These are phyloP conservation scores for Eupithecia exiguata DNA, from an alignment of 2,888 invertebrate species.

Conservation along the genomic window DNA sequence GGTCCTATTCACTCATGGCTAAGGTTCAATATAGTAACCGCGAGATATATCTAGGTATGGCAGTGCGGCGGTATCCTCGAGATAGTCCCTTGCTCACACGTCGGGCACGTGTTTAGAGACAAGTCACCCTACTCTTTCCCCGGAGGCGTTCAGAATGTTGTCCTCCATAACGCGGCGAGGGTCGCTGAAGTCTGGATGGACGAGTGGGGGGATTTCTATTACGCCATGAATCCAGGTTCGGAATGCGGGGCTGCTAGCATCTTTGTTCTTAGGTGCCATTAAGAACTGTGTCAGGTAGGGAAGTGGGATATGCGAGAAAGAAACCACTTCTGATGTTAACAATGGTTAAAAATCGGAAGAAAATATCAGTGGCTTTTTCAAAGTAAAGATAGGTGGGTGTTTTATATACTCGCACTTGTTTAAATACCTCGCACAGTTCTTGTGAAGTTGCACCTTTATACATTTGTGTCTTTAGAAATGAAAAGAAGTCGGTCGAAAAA, in stretches of 20 bases:
- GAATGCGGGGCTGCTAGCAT: constrained; percentile 53
- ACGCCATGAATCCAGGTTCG: constrained; percentile 99
- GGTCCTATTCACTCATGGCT: not conserved
- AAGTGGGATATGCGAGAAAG: not conserved
- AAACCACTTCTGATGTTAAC: not conserved
- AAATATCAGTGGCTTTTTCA: not conserved
- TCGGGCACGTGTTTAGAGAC: constrained; percentile 99
- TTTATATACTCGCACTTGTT: not conserved
- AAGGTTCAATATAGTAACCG: not conserved
- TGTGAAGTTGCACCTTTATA: not conserved
- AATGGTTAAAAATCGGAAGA: too few species aligned
- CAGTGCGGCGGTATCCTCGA: constrained; percentile 98
- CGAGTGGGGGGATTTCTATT: constrained; percentile 99
- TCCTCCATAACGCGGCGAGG: constrained; percentile 98
- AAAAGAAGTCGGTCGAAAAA: not conserved
- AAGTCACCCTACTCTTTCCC: constrained; percentile 99
- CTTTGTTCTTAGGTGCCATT: constrained; percentile 43
- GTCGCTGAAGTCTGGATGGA: constrained; percentile 99
- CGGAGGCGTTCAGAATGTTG: constrained; percentile 98
- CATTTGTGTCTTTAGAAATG: not conserved
- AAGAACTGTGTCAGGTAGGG: constrained; percentile 1
- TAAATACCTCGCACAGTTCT: not conserved
- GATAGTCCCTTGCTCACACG: constrained; percentile 97
- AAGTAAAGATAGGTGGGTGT: not conserved
- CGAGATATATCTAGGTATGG: constrained; percentile 87